phyloP scores from a whole-genome alignment of 2,888 invertebrate genomes.

The Trichopoda pennipes region DNA sequence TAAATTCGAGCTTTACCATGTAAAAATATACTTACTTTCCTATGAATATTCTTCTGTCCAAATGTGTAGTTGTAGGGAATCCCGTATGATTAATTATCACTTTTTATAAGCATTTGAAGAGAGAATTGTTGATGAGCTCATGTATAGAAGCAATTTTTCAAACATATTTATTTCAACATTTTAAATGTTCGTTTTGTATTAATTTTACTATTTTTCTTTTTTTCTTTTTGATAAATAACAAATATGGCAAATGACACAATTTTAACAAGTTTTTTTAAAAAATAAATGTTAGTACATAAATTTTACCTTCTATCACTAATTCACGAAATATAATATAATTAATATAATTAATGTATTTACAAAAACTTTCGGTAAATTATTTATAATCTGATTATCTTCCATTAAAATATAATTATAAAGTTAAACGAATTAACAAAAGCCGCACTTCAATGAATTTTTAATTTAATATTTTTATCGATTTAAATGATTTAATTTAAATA shows the following conservation, averaged over 20 bases:
- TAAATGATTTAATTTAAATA: background rate
- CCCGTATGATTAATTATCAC: constrained; percentile 45
- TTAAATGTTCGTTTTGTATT: constrained; percentile 12
- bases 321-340: background rate
- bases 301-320: background rate
- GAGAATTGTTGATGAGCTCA: constrained; percentile 29
- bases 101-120: constrained; percentile 44
- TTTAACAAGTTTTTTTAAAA: no score
- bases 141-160: constrained; percentile 29
- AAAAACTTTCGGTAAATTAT: constrained; percentile 8
- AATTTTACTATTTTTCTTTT: constrained; percentile 1
- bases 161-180: constrained; percentile 6
- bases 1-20: no score
- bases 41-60: constrained; percentile 7
- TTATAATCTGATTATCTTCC: constrained; percentile 41
- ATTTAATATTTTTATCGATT: background rate
- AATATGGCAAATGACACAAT: no score
- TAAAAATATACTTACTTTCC: background rate
- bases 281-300: no score
- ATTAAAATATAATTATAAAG: constrained; percentile 28
- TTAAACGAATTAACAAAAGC: constrained; percentile 29
- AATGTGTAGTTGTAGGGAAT: background rate
- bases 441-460: constrained; percentile 33
- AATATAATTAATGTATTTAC: constrained; percentile 12
- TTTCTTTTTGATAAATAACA: no score